Evolutionary conservation across 2,888 invertebrate species (phyloP).

Genomic region (Oligia strigilis): DNA sequence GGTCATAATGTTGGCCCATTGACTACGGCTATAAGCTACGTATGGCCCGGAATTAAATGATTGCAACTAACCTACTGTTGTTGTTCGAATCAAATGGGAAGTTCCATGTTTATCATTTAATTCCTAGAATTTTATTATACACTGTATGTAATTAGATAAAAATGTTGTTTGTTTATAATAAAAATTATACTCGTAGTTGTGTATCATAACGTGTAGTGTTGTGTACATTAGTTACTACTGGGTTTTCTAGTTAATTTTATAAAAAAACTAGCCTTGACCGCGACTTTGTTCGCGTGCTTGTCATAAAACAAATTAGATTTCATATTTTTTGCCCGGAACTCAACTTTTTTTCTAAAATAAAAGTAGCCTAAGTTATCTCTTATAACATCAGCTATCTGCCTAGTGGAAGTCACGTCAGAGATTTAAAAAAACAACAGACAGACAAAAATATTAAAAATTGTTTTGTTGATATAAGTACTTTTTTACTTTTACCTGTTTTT

Average conservation of each 20-base stretch:
- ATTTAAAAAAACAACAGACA: no score
- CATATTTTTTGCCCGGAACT: neutral
- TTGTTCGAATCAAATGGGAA: slow-evolving; percentile 11
- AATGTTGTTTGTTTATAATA: slow-evolving; percentile 34
- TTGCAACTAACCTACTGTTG: slow-evolving; percentile 18
- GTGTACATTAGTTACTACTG: neutral
- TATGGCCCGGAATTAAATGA: slow-evolving; percentile 18
- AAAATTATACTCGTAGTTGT: neutral
- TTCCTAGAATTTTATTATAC: slow-evolving; percentile 31
- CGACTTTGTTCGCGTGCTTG: neutral
- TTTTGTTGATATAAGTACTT: no score
- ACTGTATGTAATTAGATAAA: slow-evolving; percentile 11
- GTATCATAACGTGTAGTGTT: slow-evolving; percentile 3
- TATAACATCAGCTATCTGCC: no score
- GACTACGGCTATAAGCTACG: neutral
- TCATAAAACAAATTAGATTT: neutral
- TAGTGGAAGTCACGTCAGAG: no score
- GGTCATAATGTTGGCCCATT: slow-evolving; percentile 20
- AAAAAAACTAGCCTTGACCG: neutral
- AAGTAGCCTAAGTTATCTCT: neutral
- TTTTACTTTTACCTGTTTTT: no score
- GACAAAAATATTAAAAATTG: no score
- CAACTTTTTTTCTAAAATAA: neutral
- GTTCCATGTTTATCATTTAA: slow-evolving; percentile 30
- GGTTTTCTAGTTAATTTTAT: slow-evolving; percentile 7